Percentiles rank a stretch among this genome's conserved stretches.
phyloP scores from a whole-genome alignment of 2,113 vertebrate species.

The Stictonetta naevosa region DNA sequence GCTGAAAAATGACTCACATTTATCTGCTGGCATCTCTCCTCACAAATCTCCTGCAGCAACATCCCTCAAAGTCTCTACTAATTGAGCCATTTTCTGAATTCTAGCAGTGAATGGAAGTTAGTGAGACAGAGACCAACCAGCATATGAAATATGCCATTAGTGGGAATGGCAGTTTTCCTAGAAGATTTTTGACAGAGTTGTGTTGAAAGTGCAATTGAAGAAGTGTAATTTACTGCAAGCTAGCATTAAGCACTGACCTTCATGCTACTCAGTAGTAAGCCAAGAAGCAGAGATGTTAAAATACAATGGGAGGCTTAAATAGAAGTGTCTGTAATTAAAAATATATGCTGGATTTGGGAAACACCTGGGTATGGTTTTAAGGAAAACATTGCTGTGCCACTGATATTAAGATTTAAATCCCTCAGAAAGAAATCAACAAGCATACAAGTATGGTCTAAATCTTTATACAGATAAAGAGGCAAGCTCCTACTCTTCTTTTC shows the following conservation, averaged over 20 bases:
- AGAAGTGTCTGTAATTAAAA: slow-evolving; percentile 20
- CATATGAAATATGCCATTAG: neutral
- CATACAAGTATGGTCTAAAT: neutral
- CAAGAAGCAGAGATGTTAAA: neutral
- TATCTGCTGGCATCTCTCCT: slow-evolving; percentile 43
- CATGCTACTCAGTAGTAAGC: neutral
- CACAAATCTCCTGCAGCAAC: slow-evolving; percentile 29
- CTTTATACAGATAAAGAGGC: neutral
- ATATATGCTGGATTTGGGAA: neutral
- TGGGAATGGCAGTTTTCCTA: neutral
- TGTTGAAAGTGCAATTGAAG: neutral
- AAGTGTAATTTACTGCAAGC: neutral
- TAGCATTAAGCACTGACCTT: slow-evolving; percentile 8
- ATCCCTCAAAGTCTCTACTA: slow-evolving; percentile 5
- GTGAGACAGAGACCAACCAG: neutral
- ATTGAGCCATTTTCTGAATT: slow-evolving; percentile 61
- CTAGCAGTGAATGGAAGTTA: neutral
- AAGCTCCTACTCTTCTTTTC: neutral
- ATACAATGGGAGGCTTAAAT: neutral
- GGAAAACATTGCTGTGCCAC: neutral
- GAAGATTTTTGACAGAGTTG: neutral
- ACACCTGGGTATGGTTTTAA: neutral
- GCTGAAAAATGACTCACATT: slow-evolving; percentile 44
- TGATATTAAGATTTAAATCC: slow-evolving; percentile 5
- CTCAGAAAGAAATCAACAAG: neutral